These are phyloP conservation scores for Parnassius smintheus DNA, from an alignment of 2,888 invertebrate genomes.

Conservation along the genomic window DNA sequence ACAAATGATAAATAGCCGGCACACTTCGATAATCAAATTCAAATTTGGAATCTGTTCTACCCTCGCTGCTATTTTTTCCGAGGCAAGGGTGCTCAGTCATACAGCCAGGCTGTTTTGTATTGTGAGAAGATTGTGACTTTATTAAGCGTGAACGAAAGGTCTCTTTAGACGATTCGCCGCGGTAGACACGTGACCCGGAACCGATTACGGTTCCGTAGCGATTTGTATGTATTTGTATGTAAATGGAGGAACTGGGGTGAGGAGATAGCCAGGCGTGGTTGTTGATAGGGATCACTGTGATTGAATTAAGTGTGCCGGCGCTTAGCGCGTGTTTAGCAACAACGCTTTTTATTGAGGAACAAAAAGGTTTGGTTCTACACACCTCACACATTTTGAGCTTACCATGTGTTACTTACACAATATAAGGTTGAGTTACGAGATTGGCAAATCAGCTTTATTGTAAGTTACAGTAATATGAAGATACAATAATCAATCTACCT, in stretches of 20 bases:
- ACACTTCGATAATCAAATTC: constrained; percentile 82
- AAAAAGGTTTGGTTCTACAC: no score
- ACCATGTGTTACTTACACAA: no score
- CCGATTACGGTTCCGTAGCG: constrained; percentile 71
- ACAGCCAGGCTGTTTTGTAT: constrained; percentile 66
- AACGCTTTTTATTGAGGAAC: not conserved
- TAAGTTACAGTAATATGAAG: no score
- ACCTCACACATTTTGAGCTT: no score
- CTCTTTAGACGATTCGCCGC: constrained; percentile 80
- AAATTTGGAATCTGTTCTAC: constrained; percentile 80
- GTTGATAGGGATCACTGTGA: constrained; percentile 70
- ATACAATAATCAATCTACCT: no score
- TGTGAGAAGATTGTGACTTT: constrained; percentile 79
- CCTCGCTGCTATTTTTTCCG: constrained; percentile 51
- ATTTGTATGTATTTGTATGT: constrained; percentile 77
- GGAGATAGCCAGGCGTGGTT: constrained; percentile 68
- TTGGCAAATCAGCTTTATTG: not conserved
- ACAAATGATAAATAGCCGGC: constrained; percentile 79
- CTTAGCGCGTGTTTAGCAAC: constrained; percentile 42
- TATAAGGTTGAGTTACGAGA: not conserved
- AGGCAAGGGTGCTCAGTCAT: constrained; percentile 54
- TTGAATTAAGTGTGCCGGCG: constrained; percentile 68
- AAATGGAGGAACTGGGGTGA: constrained; percentile 69
- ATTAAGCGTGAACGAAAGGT: constrained; percentile 77
- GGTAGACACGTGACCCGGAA: constrained; percentile 83